These are phyloP conservation scores for Leptosomus discolor DNA, from an alignment of 2,113 vertebrate species.

Conservation along the genomic window DNA sequence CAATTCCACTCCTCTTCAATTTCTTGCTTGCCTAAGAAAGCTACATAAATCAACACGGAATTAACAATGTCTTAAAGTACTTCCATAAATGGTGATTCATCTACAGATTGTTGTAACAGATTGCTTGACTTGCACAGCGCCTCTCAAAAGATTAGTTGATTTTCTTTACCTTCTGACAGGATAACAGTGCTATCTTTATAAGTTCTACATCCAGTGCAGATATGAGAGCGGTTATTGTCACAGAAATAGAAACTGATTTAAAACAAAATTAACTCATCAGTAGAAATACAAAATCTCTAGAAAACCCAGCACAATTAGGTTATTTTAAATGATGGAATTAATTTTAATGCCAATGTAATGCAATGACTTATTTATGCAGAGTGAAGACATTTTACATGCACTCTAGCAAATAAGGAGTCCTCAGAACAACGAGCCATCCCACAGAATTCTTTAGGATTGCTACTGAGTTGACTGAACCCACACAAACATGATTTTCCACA, in stretches of 20 bases:
- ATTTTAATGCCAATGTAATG: background rate
- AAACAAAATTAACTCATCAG: background rate
- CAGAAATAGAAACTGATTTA: background rate
- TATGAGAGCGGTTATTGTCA: background rate
- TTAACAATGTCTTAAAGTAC: background rate
- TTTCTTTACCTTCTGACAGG: background rate
- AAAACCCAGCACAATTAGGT: background rate
- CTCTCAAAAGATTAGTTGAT: background rate
- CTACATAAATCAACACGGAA: background rate
- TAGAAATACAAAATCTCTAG: background rate
- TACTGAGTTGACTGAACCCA: conserved; percentile 30
- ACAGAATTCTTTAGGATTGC: conserved; percentile 20
- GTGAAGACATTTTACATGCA: background rate
- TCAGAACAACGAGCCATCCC: conserved; percentile 2
- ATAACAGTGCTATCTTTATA: background rate
- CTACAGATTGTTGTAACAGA: background rate
- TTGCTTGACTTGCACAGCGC: background rate
- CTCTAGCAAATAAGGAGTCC: background rate
- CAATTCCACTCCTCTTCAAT: background rate
- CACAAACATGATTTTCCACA: conserved; percentile 1
- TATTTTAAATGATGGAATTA: background rate
- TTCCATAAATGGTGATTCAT: background rate
- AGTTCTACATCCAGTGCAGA: background rate
- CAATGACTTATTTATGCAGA: background rate
- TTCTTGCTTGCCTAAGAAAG: background rate